Conservation (phyloP, 1,140 invertebrate genomes). For the Drosophila burlai region DNA sequence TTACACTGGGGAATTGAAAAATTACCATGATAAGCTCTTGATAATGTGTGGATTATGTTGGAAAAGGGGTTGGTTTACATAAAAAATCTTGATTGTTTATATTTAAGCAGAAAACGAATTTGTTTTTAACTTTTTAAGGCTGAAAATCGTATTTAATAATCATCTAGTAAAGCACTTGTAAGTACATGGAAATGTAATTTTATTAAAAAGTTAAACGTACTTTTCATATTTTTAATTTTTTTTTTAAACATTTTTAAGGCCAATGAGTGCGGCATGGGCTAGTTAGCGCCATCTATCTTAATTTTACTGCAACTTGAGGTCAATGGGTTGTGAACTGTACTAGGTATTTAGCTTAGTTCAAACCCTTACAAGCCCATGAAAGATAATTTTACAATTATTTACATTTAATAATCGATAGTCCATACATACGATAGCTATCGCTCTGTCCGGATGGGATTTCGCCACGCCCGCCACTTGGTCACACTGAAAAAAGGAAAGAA, state of each 20-base stretch:
- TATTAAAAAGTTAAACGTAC: accelerated
- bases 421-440: neutral
- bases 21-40: constrained; percentile 2
- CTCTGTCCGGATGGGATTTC: neutral
- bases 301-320: too few species aligned
- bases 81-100: neutral
- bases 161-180: neutral
- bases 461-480: neutral
- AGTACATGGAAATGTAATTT: accelerated
- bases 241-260: neutral
- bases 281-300: constrained; percentile 4
- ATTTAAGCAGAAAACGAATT: neutral
- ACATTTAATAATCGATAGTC: too few species aligned
- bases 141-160: neutral
- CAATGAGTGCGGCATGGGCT: too few species aligned
- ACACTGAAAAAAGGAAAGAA: constrained; percentile 1
- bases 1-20: constrained; percentile 10
- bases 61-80: neutral
- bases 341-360: neutral
- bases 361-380: too few species aligned
- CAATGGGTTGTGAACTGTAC: neutral
- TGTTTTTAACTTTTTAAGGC: too few species aligned
- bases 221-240: neutral
- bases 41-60: neutral
- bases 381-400: too few species aligned